These are phyloP conservation scores for Scartelaos histophorus DNA, from an alignment of 2,113 vertebrate genomes.

Conservation along the genomic window DNA sequence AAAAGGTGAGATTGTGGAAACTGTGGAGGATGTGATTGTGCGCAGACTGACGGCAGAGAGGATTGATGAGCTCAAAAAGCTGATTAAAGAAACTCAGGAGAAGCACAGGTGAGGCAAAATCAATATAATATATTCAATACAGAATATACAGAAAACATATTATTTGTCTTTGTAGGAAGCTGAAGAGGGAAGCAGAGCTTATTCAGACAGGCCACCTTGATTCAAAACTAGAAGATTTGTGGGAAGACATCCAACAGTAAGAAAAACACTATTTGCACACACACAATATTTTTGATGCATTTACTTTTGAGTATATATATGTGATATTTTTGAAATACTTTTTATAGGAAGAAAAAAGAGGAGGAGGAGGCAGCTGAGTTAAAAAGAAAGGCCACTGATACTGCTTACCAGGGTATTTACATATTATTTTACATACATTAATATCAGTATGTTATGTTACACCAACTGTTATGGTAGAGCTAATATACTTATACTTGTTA, in stretches of 20 bases:
- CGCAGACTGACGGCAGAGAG: conserved; percentile 89
- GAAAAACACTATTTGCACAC: conserved; percentile 30
- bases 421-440: neutral
- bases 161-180: conserved; percentile 74
- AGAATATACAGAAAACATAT: neutral
- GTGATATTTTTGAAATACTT: neutral
- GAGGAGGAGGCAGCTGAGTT: conserved; percentile 91
- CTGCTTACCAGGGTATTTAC: conserved; percentile 88
- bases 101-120: conserved; percentile 83
- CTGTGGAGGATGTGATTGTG: conserved; percentile 95
- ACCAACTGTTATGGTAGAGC: neutral
- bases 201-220: conserved; percentile 93
- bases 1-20: conserved; percentile 95
- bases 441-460: neutral
- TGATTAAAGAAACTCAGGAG: conserved; percentile 94
- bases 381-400: conserved; percentile 91
- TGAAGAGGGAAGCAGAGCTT: conserved; percentile 92
- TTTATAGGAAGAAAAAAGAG: conserved; percentile 78
- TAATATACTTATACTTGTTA: neutral
- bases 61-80: conserved; percentile 90
- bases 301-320: neutral
- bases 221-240: conserved; percentile 87
- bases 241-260: conserved; percentile 89
- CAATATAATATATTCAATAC: neutral
- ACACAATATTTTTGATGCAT: conserved; percentile 2